phyloP scores from a whole-genome alignment of 37 sponge, comb jelly and placozoan species.

The Halichondria panicea region DNA sequence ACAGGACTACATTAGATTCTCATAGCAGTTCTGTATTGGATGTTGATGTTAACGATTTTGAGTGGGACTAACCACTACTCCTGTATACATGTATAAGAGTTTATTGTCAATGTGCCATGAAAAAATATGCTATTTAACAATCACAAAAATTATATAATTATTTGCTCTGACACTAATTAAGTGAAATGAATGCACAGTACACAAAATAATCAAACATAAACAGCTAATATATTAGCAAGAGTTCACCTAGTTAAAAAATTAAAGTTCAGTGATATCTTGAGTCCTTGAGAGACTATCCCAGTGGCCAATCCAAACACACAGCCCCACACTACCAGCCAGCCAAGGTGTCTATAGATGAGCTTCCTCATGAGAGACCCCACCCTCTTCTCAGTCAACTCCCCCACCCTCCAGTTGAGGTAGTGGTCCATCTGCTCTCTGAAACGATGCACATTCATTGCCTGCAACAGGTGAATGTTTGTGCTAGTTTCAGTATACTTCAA shows the following conservation, averaged over 20 bases:
- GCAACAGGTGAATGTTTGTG: no score
- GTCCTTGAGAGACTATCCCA: slow-evolving; percentile 56
- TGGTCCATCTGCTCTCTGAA: slow-evolving; percentile 72
- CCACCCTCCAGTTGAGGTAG: slow-evolving; percentile 56
- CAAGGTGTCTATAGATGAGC: slow-evolving; percentile 58
- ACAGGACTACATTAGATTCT: no score
- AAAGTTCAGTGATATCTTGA: slow-evolving; percentile 27
- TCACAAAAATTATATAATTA: neutral
- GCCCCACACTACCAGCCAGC: slow-evolving; percentile 82
- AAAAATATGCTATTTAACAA: neutral
- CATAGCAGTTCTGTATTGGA: neutral
- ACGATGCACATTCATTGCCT: slow-evolving; percentile 46
- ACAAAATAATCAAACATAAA: neutral
- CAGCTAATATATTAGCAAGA: no score
- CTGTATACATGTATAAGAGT: neutral
- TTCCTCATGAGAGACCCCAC: slow-evolving; percentile 36
- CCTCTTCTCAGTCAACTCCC: slow-evolving; percentile 32
- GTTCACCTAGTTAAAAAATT: slow-evolving; percentile 4
- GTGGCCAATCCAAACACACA: slow-evolving; percentile 57
- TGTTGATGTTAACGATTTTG: neutral
- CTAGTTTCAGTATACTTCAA: no score
- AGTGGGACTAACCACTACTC: slow-evolving; percentile 3
- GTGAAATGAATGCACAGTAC: no score
- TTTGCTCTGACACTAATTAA: no score
- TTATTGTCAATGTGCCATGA: neutral